Evolutionary conservation across 2,797 vertebrate genomes (phyloP).

Genomic region (Lepus oiostolus): DNA sequence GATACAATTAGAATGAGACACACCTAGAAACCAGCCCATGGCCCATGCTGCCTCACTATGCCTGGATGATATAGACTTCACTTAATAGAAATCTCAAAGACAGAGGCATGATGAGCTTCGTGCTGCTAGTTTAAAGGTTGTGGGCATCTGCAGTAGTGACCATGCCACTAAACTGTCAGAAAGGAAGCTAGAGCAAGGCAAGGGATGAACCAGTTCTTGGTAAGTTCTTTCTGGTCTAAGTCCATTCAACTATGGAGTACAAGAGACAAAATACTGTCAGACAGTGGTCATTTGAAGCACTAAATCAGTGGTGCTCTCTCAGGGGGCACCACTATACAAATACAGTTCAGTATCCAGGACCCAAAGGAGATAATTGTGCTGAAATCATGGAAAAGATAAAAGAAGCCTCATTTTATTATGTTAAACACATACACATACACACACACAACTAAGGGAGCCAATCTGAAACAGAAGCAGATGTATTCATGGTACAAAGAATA

Average conservation of each 20-base stretch:
- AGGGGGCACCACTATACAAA: background rate
- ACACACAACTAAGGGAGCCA: slow-evolving; percentile 65
- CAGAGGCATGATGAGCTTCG: rapidly evolving
- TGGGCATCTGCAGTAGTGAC: background rate
- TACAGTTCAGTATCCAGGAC: slow-evolving; percentile 31
- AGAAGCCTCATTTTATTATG: slow-evolving; percentile 74
- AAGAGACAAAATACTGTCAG: background rate
- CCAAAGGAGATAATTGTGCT: slow-evolving; percentile 55
- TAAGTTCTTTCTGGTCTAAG: background rate
- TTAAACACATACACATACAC: slow-evolving; percentile 64
- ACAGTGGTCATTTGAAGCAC: background rate
- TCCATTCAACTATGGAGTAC: background rate
- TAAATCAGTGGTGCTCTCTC: background rate
- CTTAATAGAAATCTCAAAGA: background rate
- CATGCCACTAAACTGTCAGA: background rate
- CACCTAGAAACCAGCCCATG: background rate
- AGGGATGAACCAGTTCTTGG: background rate
- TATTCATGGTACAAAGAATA: slow-evolving; percentile 70
- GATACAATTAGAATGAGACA: background rate
- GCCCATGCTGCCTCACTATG: background rate
- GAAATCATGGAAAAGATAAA: slow-evolving; percentile 61
- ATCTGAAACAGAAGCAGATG: slow-evolving; percentile 74
- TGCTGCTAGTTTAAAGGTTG: background rate
- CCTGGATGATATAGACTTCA: background rate
- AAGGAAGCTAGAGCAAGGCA: background rate